Evolutionary conservation across 2,888 invertebrate genomes (phyloP).

Genomic region (Neria commutata): DNA sequence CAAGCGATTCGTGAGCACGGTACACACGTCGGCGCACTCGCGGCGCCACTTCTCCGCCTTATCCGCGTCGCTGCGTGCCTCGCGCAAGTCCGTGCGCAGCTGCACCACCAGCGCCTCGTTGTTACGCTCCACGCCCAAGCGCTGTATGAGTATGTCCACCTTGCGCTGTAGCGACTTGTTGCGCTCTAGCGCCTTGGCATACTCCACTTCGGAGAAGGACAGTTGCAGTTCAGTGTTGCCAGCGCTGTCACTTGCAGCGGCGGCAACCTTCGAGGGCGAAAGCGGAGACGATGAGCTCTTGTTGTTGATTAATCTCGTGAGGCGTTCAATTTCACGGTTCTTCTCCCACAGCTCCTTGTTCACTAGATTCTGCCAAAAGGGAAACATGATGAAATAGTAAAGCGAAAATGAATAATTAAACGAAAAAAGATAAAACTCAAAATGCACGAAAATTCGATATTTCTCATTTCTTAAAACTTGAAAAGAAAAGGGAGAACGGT

Average conservation of each 20-base stretch:
- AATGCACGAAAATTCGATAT: too few species aligned
- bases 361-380: conserved; percentile 62
- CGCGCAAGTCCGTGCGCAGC: conserved; percentile 45
- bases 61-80: conserved; percentile 49
- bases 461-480: too few species aligned
- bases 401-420: not conserved
- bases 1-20: conserved; percentile 64
- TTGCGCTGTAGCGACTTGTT: conserved; percentile 57
- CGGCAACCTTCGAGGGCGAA: conserved; percentile 32
- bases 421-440: not conserved
- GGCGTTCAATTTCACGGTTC: conserved; percentile 66
- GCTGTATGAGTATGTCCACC: conserved; percentile 52
- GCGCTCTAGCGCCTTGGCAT: conserved; percentile 49
- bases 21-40: conserved; percentile 57
- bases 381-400: not conserved
- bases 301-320: conserved; percentile 55
- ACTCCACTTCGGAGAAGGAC: conserved; percentile 55
- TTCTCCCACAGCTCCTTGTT: conserved; percentile 68
- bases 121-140: conserved; percentile 42
- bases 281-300: conserved; percentile 24
- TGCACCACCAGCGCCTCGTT: conserved; percentile 40
- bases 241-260: conserved; percentile 10
- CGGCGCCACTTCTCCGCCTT: conserved; percentile 54
- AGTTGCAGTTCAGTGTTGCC: conserved; percentile 48
- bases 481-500: not conserved